Evolutionary conservation across 2,113 vertebrate genomes (phyloP).

Genomic region (Athene noctua): DNA sequence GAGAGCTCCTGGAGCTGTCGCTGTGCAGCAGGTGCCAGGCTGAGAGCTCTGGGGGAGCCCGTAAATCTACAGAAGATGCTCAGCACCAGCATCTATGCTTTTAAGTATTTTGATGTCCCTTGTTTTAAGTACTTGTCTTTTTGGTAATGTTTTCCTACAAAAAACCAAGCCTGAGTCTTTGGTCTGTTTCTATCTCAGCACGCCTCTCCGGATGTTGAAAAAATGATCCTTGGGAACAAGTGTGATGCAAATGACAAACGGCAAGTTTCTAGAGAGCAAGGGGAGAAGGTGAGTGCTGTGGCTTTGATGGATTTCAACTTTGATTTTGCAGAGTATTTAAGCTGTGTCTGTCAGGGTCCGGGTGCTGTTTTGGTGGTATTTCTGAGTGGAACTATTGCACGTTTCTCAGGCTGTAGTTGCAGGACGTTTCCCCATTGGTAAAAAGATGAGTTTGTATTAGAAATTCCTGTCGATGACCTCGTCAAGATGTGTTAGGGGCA

Average conservation of each 20-base stretch:
- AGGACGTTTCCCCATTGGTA: rapidly evolving
- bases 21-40: neutral
- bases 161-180: neutral
- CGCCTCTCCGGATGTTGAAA: slow-evolving; percentile 94
- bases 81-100: rapidly evolving
- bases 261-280: slow-evolving; percentile 93
- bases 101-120: rapidly evolving
- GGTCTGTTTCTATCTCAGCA: slow-evolving; percentile 74
- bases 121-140: rapidly evolving
- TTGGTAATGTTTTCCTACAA: rapidly evolving
- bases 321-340: rapidly evolving
- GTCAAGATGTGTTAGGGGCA: too few relatives aligned
- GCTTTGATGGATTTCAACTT: rapidly evolving
- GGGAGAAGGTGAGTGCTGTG: slow-evolving; percentile 83
- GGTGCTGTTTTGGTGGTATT: rapidly evolving
- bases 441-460: neutral
- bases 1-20: rapidly evolving
- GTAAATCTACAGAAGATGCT: rapidly evolving
- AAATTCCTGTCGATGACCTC: rapidly evolving
- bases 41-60: neutral
- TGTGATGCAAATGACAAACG: slow-evolving; percentile 97
- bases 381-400: rapidly evolving
- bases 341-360: rapidly evolving
- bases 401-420: rapidly evolving
- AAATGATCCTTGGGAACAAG: slow-evolving; percentile 98